Percentiles rank a stretch among this genome's conserved stretches.
phyloP scores from a whole-genome alignment of 2,888 invertebrate species.

The Callyntrura guangdongensis region DNA sequence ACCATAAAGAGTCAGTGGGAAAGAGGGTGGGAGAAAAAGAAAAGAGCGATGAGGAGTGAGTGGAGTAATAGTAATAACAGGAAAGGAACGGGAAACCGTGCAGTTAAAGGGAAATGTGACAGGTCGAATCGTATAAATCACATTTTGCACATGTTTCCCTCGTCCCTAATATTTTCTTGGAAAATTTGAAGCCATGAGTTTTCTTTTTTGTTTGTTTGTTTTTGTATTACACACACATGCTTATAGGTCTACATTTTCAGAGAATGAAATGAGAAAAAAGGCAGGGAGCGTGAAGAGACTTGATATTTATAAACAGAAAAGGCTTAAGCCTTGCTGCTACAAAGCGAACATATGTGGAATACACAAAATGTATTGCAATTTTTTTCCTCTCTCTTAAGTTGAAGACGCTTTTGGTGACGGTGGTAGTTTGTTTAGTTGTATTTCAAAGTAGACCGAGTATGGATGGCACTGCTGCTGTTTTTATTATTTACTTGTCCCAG shows the following conservation, averaged over 20 bases:
- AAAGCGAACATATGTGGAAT: conserved; percentile 23
- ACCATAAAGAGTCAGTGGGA: conserved; percentile 25
- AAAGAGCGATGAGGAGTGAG: conserved; percentile 44
- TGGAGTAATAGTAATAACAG: conserved; percentile 73
- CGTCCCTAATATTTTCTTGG: conserved; percentile 56
- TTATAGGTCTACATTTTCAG: background rate
- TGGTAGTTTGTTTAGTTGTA: conserved; percentile 21
- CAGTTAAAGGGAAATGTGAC: conserved; percentile 82
- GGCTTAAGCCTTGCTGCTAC: background rate
- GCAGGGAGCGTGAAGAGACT: conserved; percentile 38
- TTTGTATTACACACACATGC: conserved; percentile 15
- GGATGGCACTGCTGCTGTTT: conserved; percentile 16
- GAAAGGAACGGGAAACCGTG: conserved; percentile 79
- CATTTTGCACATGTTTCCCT: conserved; percentile 84
- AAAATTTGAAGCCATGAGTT: conserved; percentile 41
- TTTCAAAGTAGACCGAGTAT: conserved; percentile 6
- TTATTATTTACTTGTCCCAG: conserved; percentile 24
- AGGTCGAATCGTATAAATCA: conserved; percentile 84
- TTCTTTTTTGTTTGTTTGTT: conserved; percentile 51
- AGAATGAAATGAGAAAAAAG: conserved; percentile 19
- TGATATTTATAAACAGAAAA: background rate
- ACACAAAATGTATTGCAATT: conserved; percentile 36
- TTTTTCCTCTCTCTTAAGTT: background rate
- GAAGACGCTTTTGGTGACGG: conserved; percentile 2
- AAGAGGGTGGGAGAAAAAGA: conserved; percentile 12